Conservation (phyloP, 2,113 vertebrate species). For the Bathybates hornii region DNA sequence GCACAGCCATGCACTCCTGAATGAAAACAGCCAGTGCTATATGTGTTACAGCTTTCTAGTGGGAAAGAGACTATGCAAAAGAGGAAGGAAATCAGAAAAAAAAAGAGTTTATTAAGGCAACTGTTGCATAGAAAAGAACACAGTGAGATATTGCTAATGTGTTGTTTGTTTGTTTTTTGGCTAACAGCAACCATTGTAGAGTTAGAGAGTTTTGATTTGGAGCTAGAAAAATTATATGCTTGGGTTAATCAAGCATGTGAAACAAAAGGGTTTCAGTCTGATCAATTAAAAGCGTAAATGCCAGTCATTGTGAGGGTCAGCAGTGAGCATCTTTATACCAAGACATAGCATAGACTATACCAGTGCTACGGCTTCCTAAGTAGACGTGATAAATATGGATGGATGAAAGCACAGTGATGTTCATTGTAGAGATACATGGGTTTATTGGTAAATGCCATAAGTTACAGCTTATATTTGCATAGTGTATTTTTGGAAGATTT, state of each 20-base stretch:
- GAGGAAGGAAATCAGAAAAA: neutral
- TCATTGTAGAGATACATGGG: neutral
- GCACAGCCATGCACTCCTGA: constrained; percentile 28
- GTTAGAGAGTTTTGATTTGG: neutral
- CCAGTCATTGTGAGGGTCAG: neutral
- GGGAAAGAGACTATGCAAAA: neutral
- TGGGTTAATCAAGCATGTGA: neutral
- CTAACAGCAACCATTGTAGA: neutral
- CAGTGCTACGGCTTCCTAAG: neutral
- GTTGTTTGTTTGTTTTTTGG: neutral
- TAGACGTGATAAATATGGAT: neutral
- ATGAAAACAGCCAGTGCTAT: constrained; percentile 30
- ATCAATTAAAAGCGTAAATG: neutral
- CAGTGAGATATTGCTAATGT: neutral
- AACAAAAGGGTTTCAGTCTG: neutral
- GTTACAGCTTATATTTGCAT: neutral
- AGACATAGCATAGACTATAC: neutral
- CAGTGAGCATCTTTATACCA: neutral
- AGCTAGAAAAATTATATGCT: neutral
- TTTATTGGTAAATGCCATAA: neutral
- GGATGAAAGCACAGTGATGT: neutral
- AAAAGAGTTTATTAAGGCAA: neutral
- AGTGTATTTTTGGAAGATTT: neutral
- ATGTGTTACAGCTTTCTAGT: constrained; percentile 12
- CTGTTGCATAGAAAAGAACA: neutral